Evolutionary conservation across 2,113 vertebrate species (phyloP), one percentile per base, ranked within the genome.

Genomic region (Microtus montanus): DNA sequence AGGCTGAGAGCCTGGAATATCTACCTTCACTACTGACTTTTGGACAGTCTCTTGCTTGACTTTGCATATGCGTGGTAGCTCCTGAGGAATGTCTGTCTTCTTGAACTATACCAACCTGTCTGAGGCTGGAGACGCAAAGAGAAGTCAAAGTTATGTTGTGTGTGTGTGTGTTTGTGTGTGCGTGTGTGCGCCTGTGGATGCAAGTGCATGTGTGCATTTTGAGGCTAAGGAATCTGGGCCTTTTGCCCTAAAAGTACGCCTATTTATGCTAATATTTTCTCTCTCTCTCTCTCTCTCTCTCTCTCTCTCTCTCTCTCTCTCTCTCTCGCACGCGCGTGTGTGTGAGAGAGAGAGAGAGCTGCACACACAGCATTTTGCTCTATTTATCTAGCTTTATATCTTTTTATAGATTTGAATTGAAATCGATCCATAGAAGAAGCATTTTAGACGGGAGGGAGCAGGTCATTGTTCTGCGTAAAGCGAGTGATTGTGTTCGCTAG

Each of bases 391-490:
- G 63, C 75, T 78, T 80, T 94, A 35, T 66, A 41, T 22, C 38
- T 93, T 91, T 74, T 77, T 80, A 86, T 47, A 86, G 54, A 26
- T 74, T 64, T 47, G 44, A 73, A 28, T 94, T 80, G 71, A 93
- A 95, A 90, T 44, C 11, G 71, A 75, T 54, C 26, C 2, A 24
- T 38, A 64, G 85, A 91, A 73, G 33, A 49, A 82, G 10, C 24
- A 73, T 85, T 87, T 94, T 52, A 92, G 41, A 77, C 38, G 3
- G 2, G 24, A 92, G 3, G 2, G 24, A 92, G 20, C 52, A 89
- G 68, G 73, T 58, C 70, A 79, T 83, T 33, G 4, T 83, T 70
- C 64, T 49, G 47, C 26, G n/a, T n/a, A 52, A 54, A 86, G 33
- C 15, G 28, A 26, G 30, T n/a, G 74, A 3, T 33, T 77, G 8